A percentile compares a stretch with the other conserved stretches of the same genome.
Conservation (phyloP, 1,140 invertebrate species). For the Pogonus chalceus region DNA sequence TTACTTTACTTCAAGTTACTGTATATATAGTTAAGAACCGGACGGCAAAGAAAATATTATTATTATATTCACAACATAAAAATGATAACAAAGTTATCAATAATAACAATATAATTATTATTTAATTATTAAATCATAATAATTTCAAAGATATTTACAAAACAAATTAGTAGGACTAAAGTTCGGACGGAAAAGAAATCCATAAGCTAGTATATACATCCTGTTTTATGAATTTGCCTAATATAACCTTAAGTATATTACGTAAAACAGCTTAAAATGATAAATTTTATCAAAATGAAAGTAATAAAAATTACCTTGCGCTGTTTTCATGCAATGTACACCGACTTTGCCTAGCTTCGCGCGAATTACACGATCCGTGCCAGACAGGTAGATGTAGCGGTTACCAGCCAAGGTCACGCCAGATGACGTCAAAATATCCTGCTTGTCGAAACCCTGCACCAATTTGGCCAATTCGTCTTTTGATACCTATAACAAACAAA, state of each 20-base stretch:
- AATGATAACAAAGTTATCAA: no score
- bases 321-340: constrained; percentile 89
- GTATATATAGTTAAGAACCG: no score
- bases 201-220: neutral
- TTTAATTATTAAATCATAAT: no score
- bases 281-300: no score
- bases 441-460: constrained; percentile 76
- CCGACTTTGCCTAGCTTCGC: constrained; percentile 84
- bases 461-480: constrained; percentile 82
- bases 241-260: neutral
- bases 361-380: constrained; percentile 81
- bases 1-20: no score
- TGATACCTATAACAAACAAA: constrained; percentile 55
- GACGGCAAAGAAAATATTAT: no score
- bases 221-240: neutral
- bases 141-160: no score
- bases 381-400: constrained; percentile 87
- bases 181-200: no score
- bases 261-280: neutral
- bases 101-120: no score
- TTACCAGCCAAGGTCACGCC: constrained; percentile 81
- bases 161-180: no score
- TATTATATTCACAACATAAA: no score
- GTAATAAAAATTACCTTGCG: constrained; percentile 56
- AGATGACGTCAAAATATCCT: constrained; percentile 70